Percentiles rank a stretch among this genome's conserved stretches.
Conservation (phyloP, 2,888 invertebrate genomes). For the Drosophila rellima region DNA sequence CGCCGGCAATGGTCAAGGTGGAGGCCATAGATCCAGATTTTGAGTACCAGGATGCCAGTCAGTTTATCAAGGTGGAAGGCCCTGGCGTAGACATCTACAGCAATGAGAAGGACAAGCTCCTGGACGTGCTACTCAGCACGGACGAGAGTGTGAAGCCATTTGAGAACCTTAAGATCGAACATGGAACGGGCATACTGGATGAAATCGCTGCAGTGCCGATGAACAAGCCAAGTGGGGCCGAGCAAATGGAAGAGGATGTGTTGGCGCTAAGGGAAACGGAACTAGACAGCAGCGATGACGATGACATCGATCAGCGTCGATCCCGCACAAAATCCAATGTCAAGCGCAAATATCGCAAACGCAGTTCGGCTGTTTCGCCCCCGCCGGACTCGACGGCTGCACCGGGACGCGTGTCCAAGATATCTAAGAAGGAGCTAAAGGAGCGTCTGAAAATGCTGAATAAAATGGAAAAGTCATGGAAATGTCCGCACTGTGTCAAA, state of each 20-base stretch:
- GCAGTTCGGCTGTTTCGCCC: slow-evolving; percentile 39
- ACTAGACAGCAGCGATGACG: slow-evolving; percentile 38
- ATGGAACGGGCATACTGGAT: slow-evolving; percentile 66
- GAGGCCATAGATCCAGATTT: slow-evolving; percentile 70
- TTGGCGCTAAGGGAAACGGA: slow-evolving; percentile 64
- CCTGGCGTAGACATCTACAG: slow-evolving; percentile 71
- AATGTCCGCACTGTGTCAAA: slow-evolving; percentile 83
- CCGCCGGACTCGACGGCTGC: slow-evolving; percentile 19
- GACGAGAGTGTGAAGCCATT: slow-evolving; percentile 68
- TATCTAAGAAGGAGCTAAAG: slow-evolving; percentile 77
- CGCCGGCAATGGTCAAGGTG: slow-evolving; percentile 64
- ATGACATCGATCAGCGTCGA: slow-evolving; percentile 26
- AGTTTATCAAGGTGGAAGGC: slow-evolving; percentile 76
- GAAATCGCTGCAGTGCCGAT: slow-evolving; percentile 80
- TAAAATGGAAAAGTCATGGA: slow-evolving; percentile 81
- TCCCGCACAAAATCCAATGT: slow-evolving; percentile 38
- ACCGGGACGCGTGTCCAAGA: slow-evolving; percentile 75
- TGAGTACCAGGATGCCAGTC: slow-evolving; percentile 71
- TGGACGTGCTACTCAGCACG: slow-evolving; percentile 76
- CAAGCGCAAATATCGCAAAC: slow-evolving; percentile 72
- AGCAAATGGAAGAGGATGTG: slow-evolving; percentile 72
- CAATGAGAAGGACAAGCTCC: slow-evolving; percentile 79
- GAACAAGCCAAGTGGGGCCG: slow-evolving; percentile 60
- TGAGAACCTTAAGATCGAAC: slow-evolving; percentile 71
- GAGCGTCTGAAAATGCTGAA: slow-evolving; percentile 80